Base-by-base conservation (phyloP, 2,888 invertebrate species). In the Yponomeuta malinellus region DNA sequence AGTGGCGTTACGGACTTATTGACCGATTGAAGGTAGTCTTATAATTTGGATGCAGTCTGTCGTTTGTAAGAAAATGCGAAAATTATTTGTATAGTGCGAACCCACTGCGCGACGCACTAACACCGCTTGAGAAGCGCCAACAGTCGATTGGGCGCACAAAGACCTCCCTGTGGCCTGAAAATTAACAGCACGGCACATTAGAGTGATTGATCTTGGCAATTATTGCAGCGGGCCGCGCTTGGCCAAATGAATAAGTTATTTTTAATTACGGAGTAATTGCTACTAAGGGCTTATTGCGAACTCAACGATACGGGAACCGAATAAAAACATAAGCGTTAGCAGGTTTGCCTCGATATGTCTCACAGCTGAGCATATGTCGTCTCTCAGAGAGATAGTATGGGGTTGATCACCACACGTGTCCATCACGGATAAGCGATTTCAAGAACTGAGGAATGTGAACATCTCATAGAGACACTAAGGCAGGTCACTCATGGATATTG, bases 221-320 rank as follows among this genome's bases (percentile, higher is more conserved):
- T 90, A 90, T 31, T 59, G 65, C 33, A 76, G 76, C 75, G 76
- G 65, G 65, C 33, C 76, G 76, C 75, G 76, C 76, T 81, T 81
- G 80, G 79, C 83, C 81, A 87, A 89, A 89, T 90, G 88, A 90
- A 88, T 90, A 90, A 91, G 89, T 90, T 90, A 90, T 90, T 90
- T 91, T 90, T 90, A 91, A 91, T 91, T 88, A 90, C 83, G 71
- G 79, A 80, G 86, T 90, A 89, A 91, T 91, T 90, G 84, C 81
- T 78, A 48, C 15, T 15, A 3, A 15, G 15, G 12, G 52, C 52
- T 59, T 43, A 43, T 43, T 43, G 43, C 43, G 43, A 43, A 43
- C 9, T 43, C 6, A 1, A 43, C 43, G 43, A 43, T 43, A 43
- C 43, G 43, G 43, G 1, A 43, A 43, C 43, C 8, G 43, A 1